Conservation (phyloP, 1,140 invertebrate genomes). For the Lamellibrachia luymesi region DNA sequence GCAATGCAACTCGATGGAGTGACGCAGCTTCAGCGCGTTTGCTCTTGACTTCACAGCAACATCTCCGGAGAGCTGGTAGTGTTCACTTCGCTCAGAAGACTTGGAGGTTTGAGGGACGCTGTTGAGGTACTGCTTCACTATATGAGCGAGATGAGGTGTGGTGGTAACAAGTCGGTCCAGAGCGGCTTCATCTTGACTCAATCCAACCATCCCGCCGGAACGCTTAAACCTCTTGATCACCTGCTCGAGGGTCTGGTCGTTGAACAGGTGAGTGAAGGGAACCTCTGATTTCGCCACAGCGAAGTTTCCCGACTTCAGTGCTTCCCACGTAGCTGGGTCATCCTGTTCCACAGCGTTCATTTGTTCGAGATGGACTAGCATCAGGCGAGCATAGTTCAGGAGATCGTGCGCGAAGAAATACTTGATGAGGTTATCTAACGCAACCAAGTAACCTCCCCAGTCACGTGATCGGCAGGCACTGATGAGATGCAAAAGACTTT, state of each 20-base stretch:
- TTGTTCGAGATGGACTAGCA: not conserved
- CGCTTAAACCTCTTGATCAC: too few relatives aligned
- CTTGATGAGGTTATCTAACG: not conserved
- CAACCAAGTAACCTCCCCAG: not conserved
- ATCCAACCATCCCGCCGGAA: too few relatives aligned
- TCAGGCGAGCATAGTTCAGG: constrained; percentile 1
- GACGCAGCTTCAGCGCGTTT: too few relatives aligned
- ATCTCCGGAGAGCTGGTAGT: too few relatives aligned
- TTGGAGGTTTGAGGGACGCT: too few relatives aligned
- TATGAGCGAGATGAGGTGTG: too few relatives aligned
- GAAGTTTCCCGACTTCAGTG: not conserved
- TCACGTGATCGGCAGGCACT: not conserved
- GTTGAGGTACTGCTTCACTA: too few relatives aligned
- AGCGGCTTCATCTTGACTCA: too few relatives aligned
- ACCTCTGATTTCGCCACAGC: not conserved
- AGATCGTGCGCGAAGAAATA: constrained; percentile 3
- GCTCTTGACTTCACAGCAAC: too few relatives aligned
- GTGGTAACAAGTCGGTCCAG: too few relatives aligned
- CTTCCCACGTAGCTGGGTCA: constrained; percentile 12
- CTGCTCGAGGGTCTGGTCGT: not conserved
- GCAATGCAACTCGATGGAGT: too few relatives aligned
- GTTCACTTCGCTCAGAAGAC: too few relatives aligned
- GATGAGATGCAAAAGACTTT: not conserved
- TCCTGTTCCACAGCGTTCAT: constrained; percentile 5
- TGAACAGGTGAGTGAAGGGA: constrained; percentile 6